A percentile compares a stretch with the other conserved stretches of the same genome.
These are phyloP conservation scores for Jaculus jaculus DNA, from an alignment of 2,113 vertebrate species.

Conservation along the genomic window DNA sequence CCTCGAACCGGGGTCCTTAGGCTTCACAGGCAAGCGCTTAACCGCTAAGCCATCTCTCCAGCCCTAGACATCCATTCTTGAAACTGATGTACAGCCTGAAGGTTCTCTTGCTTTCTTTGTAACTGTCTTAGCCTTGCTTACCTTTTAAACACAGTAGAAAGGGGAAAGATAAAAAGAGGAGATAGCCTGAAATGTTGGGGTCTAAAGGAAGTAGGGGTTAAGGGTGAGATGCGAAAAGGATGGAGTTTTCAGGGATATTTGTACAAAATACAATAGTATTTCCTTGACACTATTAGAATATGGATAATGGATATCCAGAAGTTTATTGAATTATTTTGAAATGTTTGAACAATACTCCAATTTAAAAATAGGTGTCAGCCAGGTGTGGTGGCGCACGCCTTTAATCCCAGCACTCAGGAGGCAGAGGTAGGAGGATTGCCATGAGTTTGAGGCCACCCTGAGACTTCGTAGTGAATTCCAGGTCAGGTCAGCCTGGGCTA, in stretches of 20 bases:
- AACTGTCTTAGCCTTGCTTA: not conserved
- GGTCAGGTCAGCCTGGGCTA: no score
- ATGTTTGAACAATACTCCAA: constrained; percentile 22
- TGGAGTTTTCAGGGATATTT: not conserved
- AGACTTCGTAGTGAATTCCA: no score
- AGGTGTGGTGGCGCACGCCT: no score
- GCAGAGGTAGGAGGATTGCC: no score
- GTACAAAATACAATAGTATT: constrained; percentile 10
- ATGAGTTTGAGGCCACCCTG: no score
- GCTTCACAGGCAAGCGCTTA: no score
- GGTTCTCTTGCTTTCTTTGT: not conserved
- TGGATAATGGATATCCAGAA: not conserved
- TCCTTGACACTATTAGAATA: not conserved
- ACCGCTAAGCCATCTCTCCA: no score
- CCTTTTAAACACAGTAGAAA: not conserved
- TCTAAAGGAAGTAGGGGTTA: not conserved
- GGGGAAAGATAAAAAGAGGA: not conserved
- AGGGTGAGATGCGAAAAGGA: not conserved
- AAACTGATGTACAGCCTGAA: not conserved
- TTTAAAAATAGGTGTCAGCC: constrained; percentile 2
- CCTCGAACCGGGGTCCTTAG: no score
- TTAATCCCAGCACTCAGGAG: no score
- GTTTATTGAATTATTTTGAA: not conserved
- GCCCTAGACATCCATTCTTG: not conserved
- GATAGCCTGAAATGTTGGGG: not conserved